Percentiles rank a stretch among this genome's conserved stretches.
Evolutionary conservation across 2,888 invertebrate species (phyloP).

Genomic region (Petrophora chlorosata): DNA sequence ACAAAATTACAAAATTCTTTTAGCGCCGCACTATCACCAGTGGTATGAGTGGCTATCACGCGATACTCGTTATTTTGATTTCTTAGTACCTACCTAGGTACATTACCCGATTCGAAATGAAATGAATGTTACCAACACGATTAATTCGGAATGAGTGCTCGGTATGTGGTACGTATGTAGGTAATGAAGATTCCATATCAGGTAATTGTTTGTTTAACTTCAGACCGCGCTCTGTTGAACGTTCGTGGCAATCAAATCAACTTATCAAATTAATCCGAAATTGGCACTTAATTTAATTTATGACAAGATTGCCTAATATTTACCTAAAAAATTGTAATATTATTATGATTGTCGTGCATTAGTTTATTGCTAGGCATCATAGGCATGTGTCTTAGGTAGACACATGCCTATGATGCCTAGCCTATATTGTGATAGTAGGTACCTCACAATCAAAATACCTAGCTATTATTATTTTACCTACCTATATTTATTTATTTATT

Average conservation of each 20-base stretch:
- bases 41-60: constrained; percentile 59
- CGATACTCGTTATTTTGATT: constrained; percentile 74
- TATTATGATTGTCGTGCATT: neutral
- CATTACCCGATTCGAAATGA: constrained; percentile 54
- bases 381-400: no score
- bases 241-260: constrained; percentile 40
- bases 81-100: constrained; percentile 56
- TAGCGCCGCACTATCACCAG: constrained; percentile 47
- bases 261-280: constrained; percentile 32
- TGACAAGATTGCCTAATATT: constrained; percentile 17
- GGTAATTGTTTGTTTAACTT: constrained; percentile 36
- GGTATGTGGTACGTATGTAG: constrained; percentile 30
- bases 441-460: no score
- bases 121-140: constrained; percentile 66
- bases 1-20: constrained; percentile 62
- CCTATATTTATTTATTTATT: no score
- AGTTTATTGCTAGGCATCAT: no score
- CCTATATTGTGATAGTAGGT: no score
- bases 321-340: neutral
- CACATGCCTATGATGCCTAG: no score
- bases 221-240: constrained; percentile 28
- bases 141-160: constrained; percentile 61
- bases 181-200: constrained; percentile 37
- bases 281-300: constrained; percentile 23
- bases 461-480: no score